A percentile compares a stretch with the other conserved stretches of the same genome.
Conservation (phyloP, 2,888 invertebrate genomes). For the Tigriopus californicus region DNA sequence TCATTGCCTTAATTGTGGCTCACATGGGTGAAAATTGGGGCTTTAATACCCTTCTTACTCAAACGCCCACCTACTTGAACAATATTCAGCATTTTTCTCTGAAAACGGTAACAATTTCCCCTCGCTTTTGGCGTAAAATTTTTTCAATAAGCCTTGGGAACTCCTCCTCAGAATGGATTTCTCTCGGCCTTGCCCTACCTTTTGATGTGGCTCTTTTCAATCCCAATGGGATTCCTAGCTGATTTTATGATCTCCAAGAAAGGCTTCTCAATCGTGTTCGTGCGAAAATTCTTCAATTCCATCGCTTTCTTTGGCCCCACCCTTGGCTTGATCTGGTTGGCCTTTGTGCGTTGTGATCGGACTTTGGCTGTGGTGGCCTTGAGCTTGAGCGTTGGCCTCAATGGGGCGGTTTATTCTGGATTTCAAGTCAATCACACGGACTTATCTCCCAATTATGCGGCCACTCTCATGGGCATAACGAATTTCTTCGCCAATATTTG, state of each 20-base stretch:
- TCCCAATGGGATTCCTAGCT: constrained; percentile 48
- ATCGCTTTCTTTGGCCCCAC: constrained; percentile 51
- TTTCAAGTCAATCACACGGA: constrained; percentile 61
- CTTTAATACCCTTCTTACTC: constrained; percentile 63
- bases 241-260: constrained; percentile 44
- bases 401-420: constrained; percentile 62
- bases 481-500: constrained; percentile 64
- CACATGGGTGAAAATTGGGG: constrained; percentile 68
- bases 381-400: constrained; percentile 49
- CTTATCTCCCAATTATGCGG: constrained; percentile 57
- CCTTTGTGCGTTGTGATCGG: constrained; percentile 56
- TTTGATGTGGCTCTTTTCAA: constrained; percentile 54
- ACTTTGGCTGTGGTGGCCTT: constrained; percentile 41
- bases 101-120: constrained; percentile 32
- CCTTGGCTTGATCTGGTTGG: constrained; percentile 52
- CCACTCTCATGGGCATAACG: constrained; percentile 65
- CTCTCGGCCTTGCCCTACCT: constrained; percentile 57
- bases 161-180: constrained; percentile 39
- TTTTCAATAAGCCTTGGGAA: constrained; percentile 6
- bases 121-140: constrained; percentile 20
- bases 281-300: constrained; percentile 61
- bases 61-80: constrained; percentile 62
- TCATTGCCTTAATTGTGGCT: constrained; percentile 64
- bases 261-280: constrained; percentile 42
- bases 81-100: constrained; percentile 62